Conservation (phyloP, 2,113 vertebrate genomes). For the Phaethornis superciliosus region DNA sequence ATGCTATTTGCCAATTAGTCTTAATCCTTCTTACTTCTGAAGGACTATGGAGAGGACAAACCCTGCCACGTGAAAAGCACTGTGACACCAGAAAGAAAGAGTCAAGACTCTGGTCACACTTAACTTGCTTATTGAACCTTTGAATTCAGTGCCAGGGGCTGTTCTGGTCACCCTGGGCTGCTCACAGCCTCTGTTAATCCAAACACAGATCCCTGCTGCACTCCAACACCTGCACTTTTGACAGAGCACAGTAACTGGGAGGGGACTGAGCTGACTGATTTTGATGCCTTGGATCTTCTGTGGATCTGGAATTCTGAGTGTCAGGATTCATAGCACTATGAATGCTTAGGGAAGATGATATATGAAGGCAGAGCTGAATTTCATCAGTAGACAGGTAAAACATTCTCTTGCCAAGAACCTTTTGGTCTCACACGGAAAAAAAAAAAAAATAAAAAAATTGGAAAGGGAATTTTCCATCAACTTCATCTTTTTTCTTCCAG, state of each 20-base stretch:
- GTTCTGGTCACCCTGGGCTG: neutral
- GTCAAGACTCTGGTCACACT: neutral
- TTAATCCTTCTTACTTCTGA: neutral
- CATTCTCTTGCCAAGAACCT: neutral
- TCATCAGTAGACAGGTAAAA: neutral
- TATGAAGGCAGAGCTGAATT: neutral
- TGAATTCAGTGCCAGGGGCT: neutral
- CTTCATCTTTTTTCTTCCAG: neutral
- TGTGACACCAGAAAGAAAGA: neutral
- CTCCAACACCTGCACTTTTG: neutral
- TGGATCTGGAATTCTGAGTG: neutral
- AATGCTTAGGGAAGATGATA: too few species aligned
- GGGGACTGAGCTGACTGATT: neutral
- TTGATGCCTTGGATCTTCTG: neutral
- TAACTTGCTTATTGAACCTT: neutral
- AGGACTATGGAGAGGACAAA: neutral
- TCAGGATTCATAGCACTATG: too few species aligned
- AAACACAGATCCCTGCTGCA: neutral
- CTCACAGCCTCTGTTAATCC: accelerated
- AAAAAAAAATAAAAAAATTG: neutral
- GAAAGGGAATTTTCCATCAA: neutral
- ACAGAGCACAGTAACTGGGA: neutral
- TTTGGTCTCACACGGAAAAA: neutral
- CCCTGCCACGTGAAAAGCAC: neutral
- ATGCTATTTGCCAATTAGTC: neutral